These are phyloP conservation scores for Carlito syrichta DNA, from an alignment of 2,113 vertebrate species.

Conservation along the genomic window DNA sequence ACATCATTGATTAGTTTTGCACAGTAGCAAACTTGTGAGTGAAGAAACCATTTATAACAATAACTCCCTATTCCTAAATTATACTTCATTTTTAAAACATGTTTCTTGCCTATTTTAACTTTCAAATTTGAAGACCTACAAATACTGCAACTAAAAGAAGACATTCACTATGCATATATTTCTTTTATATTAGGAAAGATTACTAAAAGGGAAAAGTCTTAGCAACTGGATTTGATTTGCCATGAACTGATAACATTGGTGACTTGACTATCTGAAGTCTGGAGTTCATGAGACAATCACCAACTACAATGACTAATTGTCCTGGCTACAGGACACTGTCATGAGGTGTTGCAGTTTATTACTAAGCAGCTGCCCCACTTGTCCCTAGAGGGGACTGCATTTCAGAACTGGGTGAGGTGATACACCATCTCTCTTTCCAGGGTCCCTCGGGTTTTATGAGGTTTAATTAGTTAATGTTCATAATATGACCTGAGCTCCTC, in stretches of 20 bases:
- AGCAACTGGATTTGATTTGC: background rate
- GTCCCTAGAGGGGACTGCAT: constrained; percentile 60
- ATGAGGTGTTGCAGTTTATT: background rate
- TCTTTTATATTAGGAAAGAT: constrained; percentile 28
- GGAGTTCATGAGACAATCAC: constrained; percentile 34
- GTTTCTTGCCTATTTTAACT: background rate
- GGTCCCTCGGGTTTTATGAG: constrained; percentile 34
- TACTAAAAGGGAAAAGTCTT: background rate
- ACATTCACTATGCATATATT: background rate
- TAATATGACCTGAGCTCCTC: constrained; percentile 31
- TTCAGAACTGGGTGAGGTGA: constrained; percentile 60
- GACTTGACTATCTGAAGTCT: background rate
- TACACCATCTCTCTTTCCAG: background rate
- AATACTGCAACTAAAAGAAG: background rate
- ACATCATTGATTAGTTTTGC: background rate
- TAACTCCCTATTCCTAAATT: background rate
- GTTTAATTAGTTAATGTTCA: constrained; percentile 65
- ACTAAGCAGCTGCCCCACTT: constrained; percentile 37
- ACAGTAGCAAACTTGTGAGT: background rate
- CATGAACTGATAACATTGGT: constrained; percentile 1
- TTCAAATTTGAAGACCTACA: constrained; percentile 22
- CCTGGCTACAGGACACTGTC: constrained; percentile 28
- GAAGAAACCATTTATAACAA: background rate
- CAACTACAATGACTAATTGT: constrained; percentile 36
- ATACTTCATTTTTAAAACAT: background rate